phyloP scores from a whole-genome alignment of 2,113 vertebrate species.

The Crypturellus undulatus region DNA sequence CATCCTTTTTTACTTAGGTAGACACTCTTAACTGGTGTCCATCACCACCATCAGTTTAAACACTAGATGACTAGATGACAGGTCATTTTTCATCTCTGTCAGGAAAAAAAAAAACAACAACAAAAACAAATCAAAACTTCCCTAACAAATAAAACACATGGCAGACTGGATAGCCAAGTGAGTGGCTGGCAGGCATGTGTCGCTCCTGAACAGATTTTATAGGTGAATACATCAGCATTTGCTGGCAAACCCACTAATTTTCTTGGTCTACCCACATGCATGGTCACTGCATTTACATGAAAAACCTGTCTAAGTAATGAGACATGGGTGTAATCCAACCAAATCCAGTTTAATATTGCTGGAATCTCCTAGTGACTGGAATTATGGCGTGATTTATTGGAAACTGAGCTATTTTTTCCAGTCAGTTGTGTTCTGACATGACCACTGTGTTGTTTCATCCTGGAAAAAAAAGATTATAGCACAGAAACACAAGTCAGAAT shows the following conservation, averaged over 20 bases:
- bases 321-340: neutral
- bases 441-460: fast-evolving
- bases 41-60: neutral
- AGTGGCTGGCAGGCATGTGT: neutral
- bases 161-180: neutral
- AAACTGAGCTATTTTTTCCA: neutral
- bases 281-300: neutral
- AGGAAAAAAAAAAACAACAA: neutral
- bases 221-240: neutral
- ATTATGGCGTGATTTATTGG: neutral
- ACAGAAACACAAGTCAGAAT: neutral
- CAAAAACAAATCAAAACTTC: neutral
- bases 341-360: neutral
- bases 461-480: neutral
- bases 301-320: neutral
- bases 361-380: neutral
- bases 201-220: neutral
- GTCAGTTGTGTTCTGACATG: neutral
- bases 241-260: neutral
- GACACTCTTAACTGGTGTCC: neutral
- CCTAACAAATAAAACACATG: neutral
- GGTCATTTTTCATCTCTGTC: neutral
- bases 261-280: neutral
- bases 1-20: neutral
- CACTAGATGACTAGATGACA: neutral